Base-by-base conservation (phyloP, 2,888 invertebrate genomes). In the Seladonia tumulorum region DNA sequence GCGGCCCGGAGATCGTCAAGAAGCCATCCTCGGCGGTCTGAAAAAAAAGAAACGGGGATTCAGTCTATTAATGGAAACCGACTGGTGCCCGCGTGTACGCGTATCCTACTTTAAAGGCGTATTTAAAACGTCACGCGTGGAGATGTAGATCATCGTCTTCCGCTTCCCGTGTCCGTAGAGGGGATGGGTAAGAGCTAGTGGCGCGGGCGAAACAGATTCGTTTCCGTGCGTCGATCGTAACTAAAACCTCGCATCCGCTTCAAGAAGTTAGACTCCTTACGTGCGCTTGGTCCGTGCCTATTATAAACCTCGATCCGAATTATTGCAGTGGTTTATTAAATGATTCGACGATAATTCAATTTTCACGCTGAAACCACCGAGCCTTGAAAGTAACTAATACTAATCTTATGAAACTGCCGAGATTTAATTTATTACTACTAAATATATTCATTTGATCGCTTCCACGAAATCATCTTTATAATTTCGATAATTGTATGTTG, bases 21-120 rank as follows among this genome's bases (percentile, higher is more conserved):
- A 39, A 73, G 45, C 66, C 84, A 74, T 87, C 75, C 81, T 39
- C 70, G 68, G 12, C 71, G 45, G 42, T 39, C 85, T 85, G 79
- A 18, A 72, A 76, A 73, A 35, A 4, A 35, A 35, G 3, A 35
- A 4, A 76, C 72, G 57, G 25, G 49, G 57, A 57, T 53, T 16
- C 49, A 7, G 45, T 63, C 45, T 66, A 63, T 79, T 75, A 84
- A 35, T 53, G 60, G 35, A 72, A 63, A 39, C 5, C 39, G 8
- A n/a, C 14, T 29, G 47, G 22, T 68, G 53, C 16, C 66, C 14
- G 71, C 53, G 72, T n/a, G 66, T 73, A 68, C 66, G 53, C n/a
- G 47, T 68, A 39, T 42, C 53, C 66, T 63, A 49, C 57, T 83
- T 72, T 72, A 39, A 73, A 57, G 39, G 66, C 39, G 29, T 72